These are phyloP conservation scores for Perodicticus potto DNA, from an alignment of 2,797 vertebrate species.

Conservation along the genomic window DNA sequence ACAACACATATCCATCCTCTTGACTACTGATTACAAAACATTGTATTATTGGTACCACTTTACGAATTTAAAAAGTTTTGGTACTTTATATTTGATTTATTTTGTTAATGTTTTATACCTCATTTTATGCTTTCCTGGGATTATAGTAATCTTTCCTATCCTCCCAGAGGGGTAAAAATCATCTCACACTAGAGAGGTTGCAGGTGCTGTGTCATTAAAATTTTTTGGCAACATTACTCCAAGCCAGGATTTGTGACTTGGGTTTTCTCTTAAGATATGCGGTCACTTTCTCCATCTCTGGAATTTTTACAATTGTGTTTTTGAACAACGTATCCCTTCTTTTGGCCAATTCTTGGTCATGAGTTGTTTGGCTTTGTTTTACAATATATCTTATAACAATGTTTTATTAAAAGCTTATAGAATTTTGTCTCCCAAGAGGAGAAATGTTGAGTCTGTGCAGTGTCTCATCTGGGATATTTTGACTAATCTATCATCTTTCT, in stretches of 20 bases:
- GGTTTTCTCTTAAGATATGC: not conserved
- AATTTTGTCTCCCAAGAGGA: not conserved
- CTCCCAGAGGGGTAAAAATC: not conserved
- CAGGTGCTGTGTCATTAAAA: not conserved
- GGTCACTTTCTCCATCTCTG: not conserved
- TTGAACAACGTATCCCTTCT: not conserved
- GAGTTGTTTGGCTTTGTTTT: not conserved
- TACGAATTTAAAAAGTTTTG: not conserved
- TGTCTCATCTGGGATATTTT: not conserved
- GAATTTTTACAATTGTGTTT: not conserved
- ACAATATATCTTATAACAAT: not conserved
- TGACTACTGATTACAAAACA: not conserved
- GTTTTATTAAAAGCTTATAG: not conserved
- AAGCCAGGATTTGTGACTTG: not conserved
- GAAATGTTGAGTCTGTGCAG: not conserved
- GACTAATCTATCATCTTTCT: not conserved
- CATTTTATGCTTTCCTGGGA: not conserved
- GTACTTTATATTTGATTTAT: not conserved
- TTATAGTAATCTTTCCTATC: not conserved
- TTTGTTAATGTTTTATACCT: not conserved
- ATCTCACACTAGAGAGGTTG: not conserved
- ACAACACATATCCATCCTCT: not conserved
- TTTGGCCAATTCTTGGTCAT: not conserved
- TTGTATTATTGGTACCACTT: not conserved
- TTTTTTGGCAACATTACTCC: not conserved